A percentile compares a stretch with the other conserved stretches of the same genome.
phyloP scores from a whole-genome alignment of 35 echinoderm and acorn worm species.

The Lytechinus pictus region DNA sequence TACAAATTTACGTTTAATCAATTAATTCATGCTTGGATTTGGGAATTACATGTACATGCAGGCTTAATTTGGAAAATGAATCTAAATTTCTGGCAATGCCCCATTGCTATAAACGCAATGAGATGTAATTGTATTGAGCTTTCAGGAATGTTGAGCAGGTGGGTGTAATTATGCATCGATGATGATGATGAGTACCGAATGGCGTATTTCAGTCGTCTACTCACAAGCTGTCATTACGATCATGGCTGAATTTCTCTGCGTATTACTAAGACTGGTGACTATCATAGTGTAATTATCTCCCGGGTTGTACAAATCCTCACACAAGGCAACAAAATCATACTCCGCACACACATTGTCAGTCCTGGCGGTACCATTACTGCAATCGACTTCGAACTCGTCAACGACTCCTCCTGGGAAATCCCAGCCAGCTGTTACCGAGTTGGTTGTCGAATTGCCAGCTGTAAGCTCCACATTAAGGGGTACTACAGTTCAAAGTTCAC shows the following conservation, averaged over 20 bases:
- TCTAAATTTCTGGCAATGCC: too few species aligned
- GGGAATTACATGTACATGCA: too few species aligned
- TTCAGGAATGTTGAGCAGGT: too few species aligned
- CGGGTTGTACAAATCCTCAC: neutral
- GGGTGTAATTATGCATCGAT: neutral
- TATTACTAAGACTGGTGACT: neutral
- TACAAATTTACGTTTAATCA: too few species aligned
- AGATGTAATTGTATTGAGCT: neutral
- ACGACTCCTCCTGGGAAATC: neutral
- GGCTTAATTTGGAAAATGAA: too few species aligned
- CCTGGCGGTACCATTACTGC: neutral
- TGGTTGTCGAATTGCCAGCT: neutral
- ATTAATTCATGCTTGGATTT: too few species aligned
- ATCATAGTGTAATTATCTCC: conserved; percentile 48
- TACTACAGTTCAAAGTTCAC: neutral
- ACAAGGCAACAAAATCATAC: neutral
- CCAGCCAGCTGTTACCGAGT: neutral
- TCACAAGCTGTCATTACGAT: conserved; percentile 25
- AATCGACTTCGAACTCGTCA: neutral
- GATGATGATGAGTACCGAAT: neutral
- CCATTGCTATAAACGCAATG: neutral
- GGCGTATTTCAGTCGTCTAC: neutral
- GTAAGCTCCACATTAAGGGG: neutral
- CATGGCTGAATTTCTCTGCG: neutral
- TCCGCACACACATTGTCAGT: neutral